These are phyloP conservation scores for Biston betularia DNA, from an alignment of 2,888 invertebrate species.

Conservation along the genomic window DNA sequence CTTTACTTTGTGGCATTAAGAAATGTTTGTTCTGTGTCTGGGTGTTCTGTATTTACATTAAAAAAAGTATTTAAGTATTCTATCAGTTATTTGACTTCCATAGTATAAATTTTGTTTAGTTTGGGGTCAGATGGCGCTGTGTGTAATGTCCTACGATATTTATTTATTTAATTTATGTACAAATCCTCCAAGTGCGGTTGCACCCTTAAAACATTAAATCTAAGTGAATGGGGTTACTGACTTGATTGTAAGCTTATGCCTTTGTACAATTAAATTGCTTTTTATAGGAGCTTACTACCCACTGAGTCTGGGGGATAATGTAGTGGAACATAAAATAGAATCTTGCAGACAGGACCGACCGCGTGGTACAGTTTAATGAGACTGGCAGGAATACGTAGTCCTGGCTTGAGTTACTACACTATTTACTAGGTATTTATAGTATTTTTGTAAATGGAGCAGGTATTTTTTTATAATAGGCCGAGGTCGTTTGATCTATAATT, in stretches of 20 bases:
- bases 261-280: conserved; percentile 46
- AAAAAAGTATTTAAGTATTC: too few species aligned
- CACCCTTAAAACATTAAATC: conserved; percentile 53
- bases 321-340: conserved; percentile 5
- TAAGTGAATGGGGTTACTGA: conserved; percentile 49
- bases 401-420: too few species aligned
- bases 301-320: conserved; percentile 6
- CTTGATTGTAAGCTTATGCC: conserved; percentile 50
- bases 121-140: too few species aligned
- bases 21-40: too few species aligned
- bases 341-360: neutral
- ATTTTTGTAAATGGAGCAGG: neutral
- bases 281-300: conserved; percentile 27
- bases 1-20: too few species aligned
- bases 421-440: neutral
- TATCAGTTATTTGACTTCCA: too few species aligned
- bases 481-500: too few species aligned
- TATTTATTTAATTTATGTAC: too few species aligned
- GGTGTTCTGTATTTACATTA: too few species aligned
- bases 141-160: too few species aligned
- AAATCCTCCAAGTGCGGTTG: neutral
- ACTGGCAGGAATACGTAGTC: neutral
- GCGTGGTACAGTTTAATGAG: neutral
- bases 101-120: too few species aligned
- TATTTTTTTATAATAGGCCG: too few species aligned